Evolutionary conservation across 1,140 invertebrate species (phyloP).

Genomic region (Drosophila hydei): DNA sequence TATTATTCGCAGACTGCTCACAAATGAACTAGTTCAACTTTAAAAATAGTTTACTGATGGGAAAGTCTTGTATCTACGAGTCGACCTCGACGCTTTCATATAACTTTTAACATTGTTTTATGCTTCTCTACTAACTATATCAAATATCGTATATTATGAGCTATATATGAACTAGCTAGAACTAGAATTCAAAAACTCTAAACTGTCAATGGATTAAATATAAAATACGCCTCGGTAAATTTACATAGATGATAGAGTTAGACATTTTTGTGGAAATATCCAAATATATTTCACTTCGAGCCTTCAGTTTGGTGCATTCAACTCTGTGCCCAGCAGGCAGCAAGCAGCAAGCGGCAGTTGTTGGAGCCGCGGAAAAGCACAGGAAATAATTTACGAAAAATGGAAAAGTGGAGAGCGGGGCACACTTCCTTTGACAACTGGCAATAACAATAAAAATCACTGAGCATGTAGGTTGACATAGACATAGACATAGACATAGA

Average conservation of each 20-base stretch:
- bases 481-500: not conserved
- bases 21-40: too few relatives aligned
- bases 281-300: not conserved
- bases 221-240: not conserved
- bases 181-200: not conserved
- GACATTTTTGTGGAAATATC: not conserved
- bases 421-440: slow-evolving; percentile 80
- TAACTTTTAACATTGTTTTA: too few relatives aligned
- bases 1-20: not conserved
- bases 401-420: slow-evolving; percentile 36
- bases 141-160: too few relatives aligned
- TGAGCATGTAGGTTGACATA: slow-evolving; percentile 69
- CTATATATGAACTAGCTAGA: too few relatives aligned
- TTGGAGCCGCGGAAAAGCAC: slow-evolving; percentile 40
- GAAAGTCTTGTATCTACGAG: too few relatives aligned
- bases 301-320: slow-evolving; percentile 37
- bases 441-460: slow-evolving; percentile 81
- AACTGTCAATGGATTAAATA: not conserved
- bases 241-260: not conserved
- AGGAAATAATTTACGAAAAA: slow-evolving; percentile 79
- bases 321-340: slow-evolving; percentile 19
- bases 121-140: too few relatives aligned
- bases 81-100: too few relatives aligned
- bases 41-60: too few relatives aligned
- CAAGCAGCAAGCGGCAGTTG: slow-evolving; percentile 8